These are phyloP conservation scores for Macaca fascicularis DNA, from an alignment of 2,113 vertebrate species.

Conservation along the genomic window T2T-MFA8v1.1 NC_088387.1:95740501-95741000, in stretches of 20 bases:
- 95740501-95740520: constrained; percentile 69
- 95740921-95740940: background rate
- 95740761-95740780: background rate
- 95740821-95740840: background rate
- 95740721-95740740: background rate
- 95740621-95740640: constrained; percentile 45
- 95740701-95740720: background rate
- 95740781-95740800: background rate
- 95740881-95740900: background rate
- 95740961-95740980: background rate
- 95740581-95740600: constrained; percentile 55
- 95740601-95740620: constrained; percentile 9
- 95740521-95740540: constrained; percentile 43
- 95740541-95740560: constrained; percentile 41
- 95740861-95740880: background rate
- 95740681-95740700: constrained; percentile 73
- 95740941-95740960: background rate
- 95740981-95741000: background rate
- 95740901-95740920: background rate
- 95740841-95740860: background rate
- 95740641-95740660: constrained; percentile 23
- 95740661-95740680: constrained; percentile 50
- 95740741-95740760: background rate
- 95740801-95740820: background rate
- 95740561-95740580: constrained; percentile 32